These are phyloP conservation scores for Cryptocephalus primarius DNA, from an alignment of 2,888 invertebrate species.

Conservation along the genomic window DNA sequence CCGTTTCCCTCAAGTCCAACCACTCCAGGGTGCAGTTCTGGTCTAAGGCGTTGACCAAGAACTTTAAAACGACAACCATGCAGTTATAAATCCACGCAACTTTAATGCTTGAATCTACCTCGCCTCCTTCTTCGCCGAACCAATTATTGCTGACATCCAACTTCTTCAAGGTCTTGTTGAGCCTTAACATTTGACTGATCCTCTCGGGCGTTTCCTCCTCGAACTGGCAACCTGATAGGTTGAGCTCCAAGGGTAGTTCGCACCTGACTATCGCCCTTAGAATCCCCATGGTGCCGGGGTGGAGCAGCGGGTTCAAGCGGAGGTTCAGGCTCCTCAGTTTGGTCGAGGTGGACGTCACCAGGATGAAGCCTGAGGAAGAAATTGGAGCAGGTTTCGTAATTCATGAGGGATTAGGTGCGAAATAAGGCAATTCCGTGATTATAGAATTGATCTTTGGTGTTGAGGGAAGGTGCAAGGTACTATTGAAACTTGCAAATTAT, in stretches of 20 bases:
- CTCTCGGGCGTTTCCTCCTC: slow-evolving; percentile 43
- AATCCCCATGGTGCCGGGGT: slow-evolving; percentile 47
- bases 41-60: slow-evolving; percentile 18
- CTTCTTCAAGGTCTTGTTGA: slow-evolving; percentile 43
- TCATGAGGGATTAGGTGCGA: no score
- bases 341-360: slow-evolving; percentile 2
- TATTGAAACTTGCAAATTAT: no score
- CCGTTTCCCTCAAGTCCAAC: slow-evolving; percentile 31
- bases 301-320: slow-evolving; percentile 49
- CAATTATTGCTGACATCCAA: slow-evolving; percentile 49
- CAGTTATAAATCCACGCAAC: slow-evolving; percentile 21
- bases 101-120: slow-evolving; percentile 18
- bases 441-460: no score
- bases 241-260: slow-evolving; percentile 43
- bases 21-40: slow-evolving; percentile 24
- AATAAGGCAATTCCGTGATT: no score
- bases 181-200: slow-evolving; percentile 42
- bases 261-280: slow-evolving; percentile 47
- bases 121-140: slow-evolving; percentile 46
- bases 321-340: slow-evolving; percentile 36
- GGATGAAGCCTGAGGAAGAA: no score
- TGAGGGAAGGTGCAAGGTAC: no score
- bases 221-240: slow-evolving; percentile 45
- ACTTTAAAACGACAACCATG: neutral
- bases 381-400: no score